Evolutionary conservation across 2,888 invertebrate genomes (phyloP).

Genomic region (Drosophila anomalipes): DNA sequence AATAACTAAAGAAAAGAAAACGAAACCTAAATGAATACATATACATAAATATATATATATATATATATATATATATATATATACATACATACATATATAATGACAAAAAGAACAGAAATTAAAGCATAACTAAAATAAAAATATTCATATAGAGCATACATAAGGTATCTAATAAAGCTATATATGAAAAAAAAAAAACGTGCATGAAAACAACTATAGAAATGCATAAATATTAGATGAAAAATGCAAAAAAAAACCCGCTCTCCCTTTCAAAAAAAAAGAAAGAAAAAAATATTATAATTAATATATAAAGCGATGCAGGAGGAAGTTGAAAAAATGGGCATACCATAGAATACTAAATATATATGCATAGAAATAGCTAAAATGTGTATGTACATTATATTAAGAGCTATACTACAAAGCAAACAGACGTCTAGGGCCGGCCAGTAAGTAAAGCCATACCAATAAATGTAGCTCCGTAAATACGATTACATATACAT

Average conservation of each 20-base stretch:
- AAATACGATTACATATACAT: slow-evolving; percentile 20
- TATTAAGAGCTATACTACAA: slow-evolving; percentile 30
- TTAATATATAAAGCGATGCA: slow-evolving; percentile 59
- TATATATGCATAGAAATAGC: slow-evolving; percentile 25
- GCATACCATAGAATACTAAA: slow-evolving; percentile 16
- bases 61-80: slow-evolving; percentile 21
- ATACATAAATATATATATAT: slow-evolving; percentile 22
- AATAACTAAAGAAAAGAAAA: slow-evolving; percentile 82
- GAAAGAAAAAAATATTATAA: background rate
- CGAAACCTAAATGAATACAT: slow-evolving; percentile 39
- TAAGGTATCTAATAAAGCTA: slow-evolving; percentile 43
- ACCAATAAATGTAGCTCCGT: slow-evolving; percentile 17
- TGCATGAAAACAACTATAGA: slow-evolving; percentile 24
- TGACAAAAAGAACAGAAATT: slow-evolving; percentile 20
- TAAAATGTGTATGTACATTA: slow-evolving; percentile 29
- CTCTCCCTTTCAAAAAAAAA: background rate
- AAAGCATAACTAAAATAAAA: slow-evolving; percentile 39
- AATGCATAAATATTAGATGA: slow-evolving; percentile 21
- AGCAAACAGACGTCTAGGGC: slow-evolving; percentile 25
- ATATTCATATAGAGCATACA: slow-evolving; percentile 49
- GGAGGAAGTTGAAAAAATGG: slow-evolving; percentile 51
- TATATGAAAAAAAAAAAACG: slow-evolving; percentile 38
- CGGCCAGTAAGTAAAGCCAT: slow-evolving; percentile 29
- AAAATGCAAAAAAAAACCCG: background rate
- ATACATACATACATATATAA: slow-evolving; percentile 19